Base-by-base conservation (phyloP, 2,888 invertebrate species). In the Perithous albicinctus region DNA sequence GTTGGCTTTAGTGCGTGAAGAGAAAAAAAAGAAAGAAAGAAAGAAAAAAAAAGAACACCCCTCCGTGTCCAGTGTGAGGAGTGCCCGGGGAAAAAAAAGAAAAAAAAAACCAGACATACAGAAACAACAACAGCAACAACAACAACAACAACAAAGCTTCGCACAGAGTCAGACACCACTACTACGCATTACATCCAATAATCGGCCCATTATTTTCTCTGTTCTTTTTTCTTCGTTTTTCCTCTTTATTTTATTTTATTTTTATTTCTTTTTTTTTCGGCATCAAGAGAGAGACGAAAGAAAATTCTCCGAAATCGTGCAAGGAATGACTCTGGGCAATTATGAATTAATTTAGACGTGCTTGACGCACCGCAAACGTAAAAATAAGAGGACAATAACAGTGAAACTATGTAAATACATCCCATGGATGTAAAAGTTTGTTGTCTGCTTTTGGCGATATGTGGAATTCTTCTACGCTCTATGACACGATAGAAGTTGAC, bases 361-460 rank as follows among this genome's bases (percentile, higher is more conserved):
- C 85, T 86, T 85, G 85, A 85, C 85, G 87, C 87, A 87, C 84
- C 83, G 78, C 85, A 86, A n/a, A 88, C 86, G 78, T 72, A 18
- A 78, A 41, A 56, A 54, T 85, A 87, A 89, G 85, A 85, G n/a
- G 85, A 90, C 85, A 86, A 85, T 88, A n/a, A 87, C 86, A 86
- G 86, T 88, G 84, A 87, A 89, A 84, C 75, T 87, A 84, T 85
- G 84, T 87, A 85, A 88, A 87, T 89, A 89, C 90, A 90, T 90
- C 90, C 90, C 88, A 90, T 90, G 90, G 90, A 90, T 90, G 90
- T 88, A 90, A 89, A 88, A 67, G 85, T 86, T 86, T 87, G 86
- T 87, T 86, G 86, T 90, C 85, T 89, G 88, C 86, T 90, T n/a
- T 88, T 86, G 87, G 88, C 86, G 86, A 86, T 89, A 86, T 86